These are phyloP conservation scores for Nyctibius bracteatus DNA, from an alignment of 2,113 vertebrate species.

Conservation along the genomic window DNA sequence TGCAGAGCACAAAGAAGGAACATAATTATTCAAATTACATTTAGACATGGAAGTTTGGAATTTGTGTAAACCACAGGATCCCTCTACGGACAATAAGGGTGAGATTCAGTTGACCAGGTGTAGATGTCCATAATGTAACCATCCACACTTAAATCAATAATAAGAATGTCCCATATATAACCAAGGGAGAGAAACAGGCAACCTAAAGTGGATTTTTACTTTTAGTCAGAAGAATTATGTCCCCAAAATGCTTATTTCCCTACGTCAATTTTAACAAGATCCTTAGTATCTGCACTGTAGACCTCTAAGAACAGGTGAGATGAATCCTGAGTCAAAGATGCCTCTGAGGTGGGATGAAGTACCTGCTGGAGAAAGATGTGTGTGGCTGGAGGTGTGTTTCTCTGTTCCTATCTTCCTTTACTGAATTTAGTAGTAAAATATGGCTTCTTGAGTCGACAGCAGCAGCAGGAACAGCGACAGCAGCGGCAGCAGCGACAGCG, in stretches of 20 bases:
- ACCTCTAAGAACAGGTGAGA: not conserved
- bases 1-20: not conserved
- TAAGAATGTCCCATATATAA: not conserved
- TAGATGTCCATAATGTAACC: not conserved
- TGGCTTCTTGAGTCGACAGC: too few species aligned
- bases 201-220: not conserved
- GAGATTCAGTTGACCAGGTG: not conserved
- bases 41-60: not conserved
- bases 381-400: not conserved
- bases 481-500: too few species aligned
- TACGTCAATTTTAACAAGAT: not conserved
- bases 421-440: not conserved
- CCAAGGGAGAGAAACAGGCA: not conserved
- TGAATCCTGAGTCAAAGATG: not conserved
- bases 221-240: not conserved
- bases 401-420: not conserved
- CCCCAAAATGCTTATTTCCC: not conserved
- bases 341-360: not conserved
- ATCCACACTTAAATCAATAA: not conserved
- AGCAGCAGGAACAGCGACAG: too few species aligned
- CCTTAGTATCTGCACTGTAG: not conserved
- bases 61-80: not conserved
- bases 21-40: not conserved
- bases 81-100: not conserved
- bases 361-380: fast-evolving